These are phyloP conservation scores for Melitaea cinxia DNA, from an alignment of 1,140 invertebrate species.

Conservation along the genomic window DNA sequence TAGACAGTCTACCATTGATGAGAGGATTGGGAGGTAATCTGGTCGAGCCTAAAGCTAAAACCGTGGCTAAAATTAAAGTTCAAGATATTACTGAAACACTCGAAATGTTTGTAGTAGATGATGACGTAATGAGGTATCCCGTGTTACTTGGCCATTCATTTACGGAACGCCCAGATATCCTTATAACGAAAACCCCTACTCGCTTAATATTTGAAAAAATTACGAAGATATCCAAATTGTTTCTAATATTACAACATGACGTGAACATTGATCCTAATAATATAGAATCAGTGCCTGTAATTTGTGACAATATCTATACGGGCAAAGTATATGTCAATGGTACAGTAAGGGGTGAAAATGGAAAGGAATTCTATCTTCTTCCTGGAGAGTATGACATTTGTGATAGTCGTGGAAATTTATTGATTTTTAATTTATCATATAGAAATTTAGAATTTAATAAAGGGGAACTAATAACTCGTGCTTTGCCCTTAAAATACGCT, in stretches of 20 bases:
- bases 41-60: not conserved
- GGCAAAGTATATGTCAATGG: not conserved
- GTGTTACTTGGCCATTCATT: conserved; percentile 30
- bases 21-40: conserved; percentile 15
- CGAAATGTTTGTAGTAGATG: conserved; percentile 16
- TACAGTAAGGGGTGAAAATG: not conserved
- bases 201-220: not conserved
- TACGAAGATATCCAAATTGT: not conserved
- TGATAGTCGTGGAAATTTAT: not conserved
- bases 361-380: conserved; percentile 30
- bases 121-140: conserved; percentile 17
- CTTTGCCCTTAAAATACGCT: not conserved
- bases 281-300: not conserved
- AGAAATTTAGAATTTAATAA: not conserved
- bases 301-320: not conserved
- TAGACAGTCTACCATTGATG: conserved; percentile 6
- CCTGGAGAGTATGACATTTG: conserved; percentile 1
- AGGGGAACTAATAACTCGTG: not conserved
- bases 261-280: not conserved
- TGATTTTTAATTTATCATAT: conserved; percentile 1
- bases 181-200: not conserved
- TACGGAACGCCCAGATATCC: conserved; percentile 19
- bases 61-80: conserved; percentile 12
- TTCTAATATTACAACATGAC: not conserved
- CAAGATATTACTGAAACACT: conserved; percentile 8